phyloP scores from a whole-genome alignment of 2,888 invertebrate genomes.

The Metacarcinus magister region DNA sequence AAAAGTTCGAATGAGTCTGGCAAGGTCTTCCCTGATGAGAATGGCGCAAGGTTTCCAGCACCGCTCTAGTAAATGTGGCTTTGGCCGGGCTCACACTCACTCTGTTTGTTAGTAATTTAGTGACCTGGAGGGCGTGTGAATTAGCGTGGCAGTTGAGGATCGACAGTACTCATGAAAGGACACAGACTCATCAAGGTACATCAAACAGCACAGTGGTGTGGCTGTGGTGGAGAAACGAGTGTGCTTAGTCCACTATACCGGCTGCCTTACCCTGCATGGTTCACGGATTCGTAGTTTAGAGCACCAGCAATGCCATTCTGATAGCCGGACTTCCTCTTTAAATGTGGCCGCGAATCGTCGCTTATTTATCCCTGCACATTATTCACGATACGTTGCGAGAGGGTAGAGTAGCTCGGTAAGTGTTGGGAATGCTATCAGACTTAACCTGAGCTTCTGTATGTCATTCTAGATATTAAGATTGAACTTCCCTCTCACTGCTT shows the following conservation, averaged over 20 bases:
- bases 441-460: too few relatives aligned
- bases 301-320: not conserved
- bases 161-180: not conserved
- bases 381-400: not conserved
- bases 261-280: not conserved
- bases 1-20: conserved; percentile 42
- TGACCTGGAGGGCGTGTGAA: conserved; percentile 22
- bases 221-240: not conserved
- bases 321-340: not conserved
- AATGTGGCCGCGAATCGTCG: not conserved
- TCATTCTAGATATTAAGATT: too few relatives aligned
- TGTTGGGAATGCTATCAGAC: not conserved
- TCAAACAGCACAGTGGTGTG: not conserved
- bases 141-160: not conserved
- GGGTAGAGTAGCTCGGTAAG: not conserved
- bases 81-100: not conserved
- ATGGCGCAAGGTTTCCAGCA: not conserved
- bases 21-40: not conserved
- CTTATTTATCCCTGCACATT: not conserved
- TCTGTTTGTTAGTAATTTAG: conserved; percentile 43
- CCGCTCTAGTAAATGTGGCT: not conserved
- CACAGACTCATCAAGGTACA: not conserved
- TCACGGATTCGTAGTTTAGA: not conserved
- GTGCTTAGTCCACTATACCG: not conserved
- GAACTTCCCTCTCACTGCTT: too few relatives aligned